A percentile compares a stretch with the other conserved stretches of the same genome.
phyloP scores from a whole-genome alignment of 2,113 vertebrate species.

The Centrocercus urophasianus region DNA sequence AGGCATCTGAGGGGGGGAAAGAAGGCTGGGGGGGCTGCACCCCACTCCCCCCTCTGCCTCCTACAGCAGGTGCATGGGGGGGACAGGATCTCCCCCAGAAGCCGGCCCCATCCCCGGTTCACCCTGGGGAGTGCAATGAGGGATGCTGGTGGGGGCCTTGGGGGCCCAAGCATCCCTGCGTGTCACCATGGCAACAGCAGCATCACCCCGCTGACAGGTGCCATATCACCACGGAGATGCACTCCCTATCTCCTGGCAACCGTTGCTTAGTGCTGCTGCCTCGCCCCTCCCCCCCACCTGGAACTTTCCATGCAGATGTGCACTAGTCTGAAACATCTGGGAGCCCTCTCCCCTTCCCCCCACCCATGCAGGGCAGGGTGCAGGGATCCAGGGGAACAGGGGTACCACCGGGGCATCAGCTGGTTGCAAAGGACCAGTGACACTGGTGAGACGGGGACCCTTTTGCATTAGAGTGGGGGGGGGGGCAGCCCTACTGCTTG shows the following conservation, averaged over 20 bases:
- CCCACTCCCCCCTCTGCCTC: not conserved
- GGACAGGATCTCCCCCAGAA: not conserved
- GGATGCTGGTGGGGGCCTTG: not conserved
- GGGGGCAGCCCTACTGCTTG: not conserved
- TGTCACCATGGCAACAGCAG: not conserved
- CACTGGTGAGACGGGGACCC: not conserved
- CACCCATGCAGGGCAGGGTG: not conserved
- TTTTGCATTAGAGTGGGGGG: no score
- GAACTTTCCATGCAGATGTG: not conserved
- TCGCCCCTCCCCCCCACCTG: not conserved
- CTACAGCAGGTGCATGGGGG: fast-evolving
- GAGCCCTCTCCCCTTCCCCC: not conserved
- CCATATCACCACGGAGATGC: not conserved
- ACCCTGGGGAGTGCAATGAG: not conserved
- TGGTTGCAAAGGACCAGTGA: no score
- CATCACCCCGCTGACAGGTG: slow-evolving; percentile 40
- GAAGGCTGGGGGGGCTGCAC: not conserved
- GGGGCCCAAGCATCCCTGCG: not conserved
- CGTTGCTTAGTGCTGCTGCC: not conserved
- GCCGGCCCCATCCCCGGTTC: not conserved
- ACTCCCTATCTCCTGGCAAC: not conserved
- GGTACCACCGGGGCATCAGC: not conserved
- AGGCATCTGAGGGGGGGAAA: slow-evolving; percentile 86
- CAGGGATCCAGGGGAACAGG: not conserved
- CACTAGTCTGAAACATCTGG: not conserved